Percentiles rank a stretch among this genome's conserved stretches.
These are phyloP conservation scores for Prosopocoilus inquinatus DNA, from an alignment of 2,888 invertebrate genomes.

Conservation along the genomic window DNA sequence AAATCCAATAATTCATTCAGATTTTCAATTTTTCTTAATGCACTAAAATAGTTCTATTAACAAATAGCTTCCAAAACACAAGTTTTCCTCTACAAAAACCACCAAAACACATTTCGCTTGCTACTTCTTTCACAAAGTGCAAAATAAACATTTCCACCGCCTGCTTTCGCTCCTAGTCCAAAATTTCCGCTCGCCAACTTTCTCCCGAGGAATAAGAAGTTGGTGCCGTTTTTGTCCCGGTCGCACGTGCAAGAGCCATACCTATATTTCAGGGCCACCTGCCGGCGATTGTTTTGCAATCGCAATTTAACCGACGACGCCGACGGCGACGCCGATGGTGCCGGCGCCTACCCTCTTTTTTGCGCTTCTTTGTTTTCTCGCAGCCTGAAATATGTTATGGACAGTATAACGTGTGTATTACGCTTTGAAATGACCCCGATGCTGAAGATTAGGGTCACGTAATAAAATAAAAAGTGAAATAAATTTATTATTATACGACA, in stretches of 20 bases:
- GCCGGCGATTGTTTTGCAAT: constrained; percentile 44
- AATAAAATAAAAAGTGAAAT: too few relatives aligned
- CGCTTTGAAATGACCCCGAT: constrained; percentile 11
- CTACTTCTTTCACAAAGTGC: too few relatives aligned
- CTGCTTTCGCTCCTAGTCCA: background rate
- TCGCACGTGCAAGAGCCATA: constrained; percentile 39
- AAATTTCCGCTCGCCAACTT: constrained; percentile 18
- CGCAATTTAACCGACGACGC: constrained; percentile 31
- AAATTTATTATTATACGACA: too few relatives aligned
- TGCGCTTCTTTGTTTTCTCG: constrained; percentile 26
- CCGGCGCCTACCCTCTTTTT: constrained; percentile 11
- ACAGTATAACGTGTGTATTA: constrained; percentile 30
- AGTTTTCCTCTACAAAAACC: too few relatives aligned
- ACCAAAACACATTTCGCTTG: too few relatives aligned
- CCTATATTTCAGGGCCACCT: constrained; percentile 45
- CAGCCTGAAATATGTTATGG: constrained; percentile 36
- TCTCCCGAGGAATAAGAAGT: constrained; percentile 17
- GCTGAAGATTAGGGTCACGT: background rate
- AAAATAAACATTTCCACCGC: too few relatives aligned
- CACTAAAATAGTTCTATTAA: too few relatives aligned
- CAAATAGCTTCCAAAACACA: too few relatives aligned
- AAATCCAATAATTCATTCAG: too few relatives aligned
- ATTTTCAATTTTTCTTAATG: too few relatives aligned
- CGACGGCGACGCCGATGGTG: constrained; percentile 2
- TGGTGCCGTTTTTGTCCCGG: constrained; percentile 31